Base-by-base conservation (phyloP, 2,113 vertebrate species). In the Cervus canadensis region DNA sequence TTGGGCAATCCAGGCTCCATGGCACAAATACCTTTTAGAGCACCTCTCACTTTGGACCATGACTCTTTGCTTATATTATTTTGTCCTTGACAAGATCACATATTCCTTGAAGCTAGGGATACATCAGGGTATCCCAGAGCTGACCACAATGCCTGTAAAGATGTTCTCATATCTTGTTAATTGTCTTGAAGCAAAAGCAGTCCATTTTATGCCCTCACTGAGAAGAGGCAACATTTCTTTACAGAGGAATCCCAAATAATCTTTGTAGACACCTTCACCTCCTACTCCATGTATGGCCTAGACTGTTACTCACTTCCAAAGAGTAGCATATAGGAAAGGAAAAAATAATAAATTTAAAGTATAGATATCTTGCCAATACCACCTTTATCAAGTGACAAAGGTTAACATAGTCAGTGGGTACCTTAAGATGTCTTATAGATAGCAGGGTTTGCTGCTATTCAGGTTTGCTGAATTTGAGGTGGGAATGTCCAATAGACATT, bases 151-250 rank as follows among this genome's bases (percentile, higher is more conserved):
- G 43, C 67, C 19, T 67, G 1, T 59, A 30, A 40, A 89, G 50
- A 59, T 43, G 19, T 71, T 48, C 50, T 76, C 48, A 57, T 76
- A 23, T 52, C 23, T 52, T 83, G 9, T 64, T 81, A 40, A 40
- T 78, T 74, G 40, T 56, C 82, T 93, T 33, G 83, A 92, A 52
- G 23, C 59, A 93, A 96, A 96, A 93, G 48, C 56, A 90, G 43
- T 26, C n/a, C 54, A 52, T 40, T 78, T n/a, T 78, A 87, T 54
- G 79, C 15, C 21, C 19, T 21, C 5, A 33, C 43, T 17, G 33
- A 89, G 62, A 67, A 85, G 74, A 87, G 86, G 11, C 23, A 83
- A 30, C 43, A 43, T 36, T 52, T 82, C 13, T 81, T 40, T 67
- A 57, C 6, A 95, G 87, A 64, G 84, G 64, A 78, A 33, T 71